A percentile compares a stretch with the other conserved stretches of the same genome.
Conservation (phyloP, 2,113 vertebrate species). For the Gambusia holbrooki region DNA sequence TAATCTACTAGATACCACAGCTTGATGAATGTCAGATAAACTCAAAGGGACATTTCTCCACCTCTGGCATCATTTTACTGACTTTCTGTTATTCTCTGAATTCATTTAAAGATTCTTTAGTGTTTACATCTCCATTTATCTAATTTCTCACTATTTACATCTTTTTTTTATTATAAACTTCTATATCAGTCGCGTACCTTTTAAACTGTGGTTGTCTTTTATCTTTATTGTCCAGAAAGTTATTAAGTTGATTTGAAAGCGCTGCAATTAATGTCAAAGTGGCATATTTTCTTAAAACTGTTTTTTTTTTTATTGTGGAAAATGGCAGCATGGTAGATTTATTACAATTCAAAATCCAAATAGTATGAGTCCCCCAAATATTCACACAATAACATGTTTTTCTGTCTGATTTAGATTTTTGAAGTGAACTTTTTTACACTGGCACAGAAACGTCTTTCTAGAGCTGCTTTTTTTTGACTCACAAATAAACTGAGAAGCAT, state of each 20-base stretch:
- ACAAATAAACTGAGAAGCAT: not conserved
- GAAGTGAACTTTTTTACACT: not conserved
- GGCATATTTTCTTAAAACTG: not conserved
- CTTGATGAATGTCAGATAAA: too few species aligned
- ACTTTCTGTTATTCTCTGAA: not conserved
- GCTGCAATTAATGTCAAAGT: not conserved
- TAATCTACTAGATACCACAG: too few species aligned
- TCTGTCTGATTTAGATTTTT: conserved; percentile 14
- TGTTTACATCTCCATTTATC: not conserved
- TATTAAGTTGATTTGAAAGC: not conserved
- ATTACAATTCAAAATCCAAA: conserved; percentile 32
- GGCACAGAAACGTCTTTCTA: too few species aligned
- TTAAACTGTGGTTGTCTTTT: not conserved
- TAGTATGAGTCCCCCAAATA: conserved; percentile 5
- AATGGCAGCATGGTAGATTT: conserved; percentile 20
- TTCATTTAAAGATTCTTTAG: not conserved
- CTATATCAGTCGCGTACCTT: not conserved
- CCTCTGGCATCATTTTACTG: too few species aligned
- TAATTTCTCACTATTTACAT: not conserved
- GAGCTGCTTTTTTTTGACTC: conserved; percentile 17
- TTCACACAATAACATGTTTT: conserved; percentile 16
- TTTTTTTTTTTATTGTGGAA: conserved; percentile 41
- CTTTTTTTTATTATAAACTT: not conserved
- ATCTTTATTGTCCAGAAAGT: not conserved
- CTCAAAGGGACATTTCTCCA: too few species aligned